phyloP scores from a whole-genome alignment of 2,888 invertebrate genomes.

The Epistrophe grossulariae region DNA sequence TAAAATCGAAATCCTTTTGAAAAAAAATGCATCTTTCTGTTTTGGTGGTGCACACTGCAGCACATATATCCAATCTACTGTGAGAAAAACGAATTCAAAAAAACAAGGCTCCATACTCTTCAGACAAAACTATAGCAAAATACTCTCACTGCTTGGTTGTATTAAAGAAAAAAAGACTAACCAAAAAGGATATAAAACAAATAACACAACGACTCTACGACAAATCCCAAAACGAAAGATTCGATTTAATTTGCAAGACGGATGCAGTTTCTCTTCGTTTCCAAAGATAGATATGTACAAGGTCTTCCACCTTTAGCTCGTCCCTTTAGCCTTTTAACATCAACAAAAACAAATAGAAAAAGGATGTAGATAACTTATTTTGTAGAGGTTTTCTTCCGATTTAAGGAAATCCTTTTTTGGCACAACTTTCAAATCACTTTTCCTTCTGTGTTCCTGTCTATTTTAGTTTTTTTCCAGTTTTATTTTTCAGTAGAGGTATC shows the following conservation, averaged over 20 bases:
- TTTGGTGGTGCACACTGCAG: constrained; percentile 12
- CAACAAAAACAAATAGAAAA: neutral
- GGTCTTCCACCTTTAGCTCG: neutral
- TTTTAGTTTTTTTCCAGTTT: neutral
- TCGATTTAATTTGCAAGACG: constrained; percentile 72
- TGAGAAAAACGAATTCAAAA: neutral
- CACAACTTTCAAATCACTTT: constrained; percentile 64
- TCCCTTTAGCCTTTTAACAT: constrained; percentile 25
- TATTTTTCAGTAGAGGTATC: neutral
- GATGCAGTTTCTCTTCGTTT: constrained; percentile 50
- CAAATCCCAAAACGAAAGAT: constrained; percentile 66
- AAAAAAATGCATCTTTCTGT: constrained; percentile 47
- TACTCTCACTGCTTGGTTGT: constrained; percentile 13
- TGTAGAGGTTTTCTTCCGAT: constrained; percentile 61
- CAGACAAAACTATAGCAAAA: constrained; percentile 46
- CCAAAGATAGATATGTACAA: neutral
- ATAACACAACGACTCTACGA: constrained; percentile 50
- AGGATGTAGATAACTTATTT: constrained; percentile 62
- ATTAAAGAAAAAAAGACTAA: constrained; percentile 13
- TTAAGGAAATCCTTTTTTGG: constrained; percentile 58
- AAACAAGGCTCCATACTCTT: neutral
- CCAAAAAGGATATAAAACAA: constrained; percentile 46
- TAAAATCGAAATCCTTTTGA: constrained; percentile 71
- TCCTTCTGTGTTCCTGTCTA: constrained; percentile 49
- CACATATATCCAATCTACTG: constrained; percentile 34